Base-by-base conservation (phyloP, 2,888 invertebrate genomes). In the Macaria liturata region DNA sequence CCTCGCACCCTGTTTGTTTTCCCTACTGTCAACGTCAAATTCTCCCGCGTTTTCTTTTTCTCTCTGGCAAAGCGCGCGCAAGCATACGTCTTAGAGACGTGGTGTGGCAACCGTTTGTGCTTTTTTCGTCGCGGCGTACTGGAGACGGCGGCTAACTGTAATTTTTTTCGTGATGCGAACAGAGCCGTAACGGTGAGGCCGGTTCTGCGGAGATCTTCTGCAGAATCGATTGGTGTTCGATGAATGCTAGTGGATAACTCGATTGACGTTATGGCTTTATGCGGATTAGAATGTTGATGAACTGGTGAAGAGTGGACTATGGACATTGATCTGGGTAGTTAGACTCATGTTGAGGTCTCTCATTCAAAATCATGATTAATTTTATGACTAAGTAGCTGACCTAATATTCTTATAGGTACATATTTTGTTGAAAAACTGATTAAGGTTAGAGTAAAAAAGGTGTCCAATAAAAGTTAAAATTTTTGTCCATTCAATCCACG, bases 101-200 rank as follows among this genome's bases (percentile, higher is more conserved):
- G 88, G 76, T 75, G 83, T 75, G 74, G 78, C 76, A 75, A 71
- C 64, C 71, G 83, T 75, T 83, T 83, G 83, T 91, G 91, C 81
- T 88, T 90, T 91, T 90, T 90, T 89, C 86, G 82, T 72, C 67
- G 81, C 80, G 74, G 77, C 77, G 74, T 76, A 78, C 79, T 78
- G 81, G 81, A 76, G 75, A 72, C 81, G 77, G 63, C 65, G 69
- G 74, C 66, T 91, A 91, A 91, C 91, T 88, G 90, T 91, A 89
- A 59, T 82, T 89, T 89, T 91, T 91, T 91, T 90, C 84, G 87
- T 86, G 86, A 82, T 86, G 80, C 81, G 72, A 80, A 65, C 55
- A 53, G 74, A 75, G 72, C 50, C 37, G 80, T 89, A 89, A 89
- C 90, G 88, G 90, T 65, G 80, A 74, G 77, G 85, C 86, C 86